These are phyloP conservation scores for Karalla daura DNA, from an alignment of 2,797 vertebrate species.

Conservation along the genomic window DNA sequence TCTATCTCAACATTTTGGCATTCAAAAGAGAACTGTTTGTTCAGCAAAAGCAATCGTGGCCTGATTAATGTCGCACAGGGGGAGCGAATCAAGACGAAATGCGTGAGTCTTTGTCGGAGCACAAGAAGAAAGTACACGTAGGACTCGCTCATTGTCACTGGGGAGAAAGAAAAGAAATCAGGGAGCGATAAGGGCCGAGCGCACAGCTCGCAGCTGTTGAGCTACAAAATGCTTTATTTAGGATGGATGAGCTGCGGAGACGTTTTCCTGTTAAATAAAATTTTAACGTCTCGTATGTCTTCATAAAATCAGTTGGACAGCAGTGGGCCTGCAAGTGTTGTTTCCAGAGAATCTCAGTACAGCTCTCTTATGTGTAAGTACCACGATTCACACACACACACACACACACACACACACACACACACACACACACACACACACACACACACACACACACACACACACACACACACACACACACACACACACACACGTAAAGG, in stretches of 20 bases:
- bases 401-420: constrained; percentile 13
- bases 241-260: constrained; percentile 13
- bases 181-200: constrained; percentile 7
- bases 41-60: not conserved
- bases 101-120: not conserved
- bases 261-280: not conserved
- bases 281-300: not conserved
- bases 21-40: too few species aligned
- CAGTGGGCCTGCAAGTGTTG: constrained; percentile 6
- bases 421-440: constrained; percentile 5
- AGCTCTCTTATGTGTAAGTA: constrained; percentile 13
- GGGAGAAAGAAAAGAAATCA: constrained; percentile 17
- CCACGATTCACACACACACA: not conserved
- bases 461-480: constrained; percentile 3
- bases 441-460: constrained; percentile 19
- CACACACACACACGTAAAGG: not conserved
- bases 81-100: constrained; percentile 7
- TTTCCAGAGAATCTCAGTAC: constrained; percentile 20
- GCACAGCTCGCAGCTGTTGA: not conserved
- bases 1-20: too few species aligned
- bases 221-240: not conserved
- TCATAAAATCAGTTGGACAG: not conserved
- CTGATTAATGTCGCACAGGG: not conserved
- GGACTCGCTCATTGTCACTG: not conserved
- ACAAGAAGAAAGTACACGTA: not conserved